Evolutionary conservation across 2,797 vertebrate species (phyloP).

Genomic region (Scarus forsteni): DNA sequence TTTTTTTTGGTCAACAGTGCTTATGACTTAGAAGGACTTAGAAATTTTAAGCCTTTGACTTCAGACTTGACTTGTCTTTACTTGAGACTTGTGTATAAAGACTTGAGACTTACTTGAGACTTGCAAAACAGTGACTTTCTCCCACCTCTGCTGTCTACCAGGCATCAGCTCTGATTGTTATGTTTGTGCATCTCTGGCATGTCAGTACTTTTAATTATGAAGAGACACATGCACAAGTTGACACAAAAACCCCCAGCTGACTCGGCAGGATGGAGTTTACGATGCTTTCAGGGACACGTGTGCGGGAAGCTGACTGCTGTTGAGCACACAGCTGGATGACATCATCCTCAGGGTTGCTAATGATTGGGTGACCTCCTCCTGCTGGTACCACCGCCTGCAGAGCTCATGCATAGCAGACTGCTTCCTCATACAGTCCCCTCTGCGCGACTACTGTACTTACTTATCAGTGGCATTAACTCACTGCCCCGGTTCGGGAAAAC

Average conservation of each 20-base stretch:
- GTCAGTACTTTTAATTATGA: slow-evolving; percentile 22
- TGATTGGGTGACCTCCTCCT: slow-evolving; percentile 67
- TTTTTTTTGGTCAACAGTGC: no score
- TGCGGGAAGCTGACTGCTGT: slow-evolving; percentile 45
- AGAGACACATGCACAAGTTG: slow-evolving; percentile 6
- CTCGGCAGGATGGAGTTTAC: slow-evolving; percentile 59
- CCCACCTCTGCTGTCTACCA: no score
- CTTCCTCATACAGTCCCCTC: slow-evolving; percentile 49
- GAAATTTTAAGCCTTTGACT: no score
- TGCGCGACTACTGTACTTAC: slow-evolving; percentile 57
- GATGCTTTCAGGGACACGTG: slow-evolving; percentile 46
- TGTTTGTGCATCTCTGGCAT: slow-evolving; percentile 3
- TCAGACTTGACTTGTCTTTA: no score
- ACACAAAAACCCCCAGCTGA: slow-evolving; percentile 59
- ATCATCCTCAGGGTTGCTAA: slow-evolving; percentile 71
- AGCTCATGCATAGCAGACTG: slow-evolving; percentile 62
- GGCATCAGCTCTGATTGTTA: neutral
- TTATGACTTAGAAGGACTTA: no score
- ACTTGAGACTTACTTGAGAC: no score
- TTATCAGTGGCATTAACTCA: slow-evolving; percentile 45
- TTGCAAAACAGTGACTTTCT: no score
- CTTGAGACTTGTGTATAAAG: no score
- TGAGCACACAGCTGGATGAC: slow-evolving; percentile 61
- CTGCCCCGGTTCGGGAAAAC: slow-evolving; percentile 38
- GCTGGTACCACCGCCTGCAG: slow-evolving; percentile 43